Conservation (phyloP, 2,113 vertebrate species). For the Grus americana region DNA sequence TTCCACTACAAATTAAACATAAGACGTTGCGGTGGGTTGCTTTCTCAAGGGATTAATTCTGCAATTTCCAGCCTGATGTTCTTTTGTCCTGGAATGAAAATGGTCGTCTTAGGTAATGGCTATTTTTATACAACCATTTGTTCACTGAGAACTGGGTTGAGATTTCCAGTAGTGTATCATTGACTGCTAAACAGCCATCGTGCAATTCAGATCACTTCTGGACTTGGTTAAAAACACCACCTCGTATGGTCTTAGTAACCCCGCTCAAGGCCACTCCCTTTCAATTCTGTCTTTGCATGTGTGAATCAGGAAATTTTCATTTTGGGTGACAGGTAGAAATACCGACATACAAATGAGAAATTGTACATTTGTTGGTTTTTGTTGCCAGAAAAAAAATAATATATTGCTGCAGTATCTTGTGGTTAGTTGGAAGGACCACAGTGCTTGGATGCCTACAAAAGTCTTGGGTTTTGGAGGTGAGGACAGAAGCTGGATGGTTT, state of each 20-base stretch:
- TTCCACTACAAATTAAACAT: background rate
- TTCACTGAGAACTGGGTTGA: constrained; percentile 39
- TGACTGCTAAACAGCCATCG: background rate
- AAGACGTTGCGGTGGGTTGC: background rate
- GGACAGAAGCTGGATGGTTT: background rate
- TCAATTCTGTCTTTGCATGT: background rate
- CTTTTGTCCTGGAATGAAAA: constrained; percentile 56
- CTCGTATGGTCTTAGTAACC: background rate
- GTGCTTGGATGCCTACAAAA: background rate
- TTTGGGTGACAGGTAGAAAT: background rate
- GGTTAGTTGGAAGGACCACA: background rate
- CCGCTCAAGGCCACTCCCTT: background rate
- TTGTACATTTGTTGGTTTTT: background rate
- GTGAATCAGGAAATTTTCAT: background rate
- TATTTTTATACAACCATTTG: constrained; percentile 55
- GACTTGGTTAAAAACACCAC: background rate
- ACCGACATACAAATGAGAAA: rapidly evolving
- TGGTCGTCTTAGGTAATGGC: constrained; percentile 54
- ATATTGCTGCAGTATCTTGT: background rate
- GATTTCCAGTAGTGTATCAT: constrained; percentile 11
- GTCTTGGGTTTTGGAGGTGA: background rate
- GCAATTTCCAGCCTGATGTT: constrained; percentile 32
- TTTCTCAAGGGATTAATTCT: constrained; percentile 42
- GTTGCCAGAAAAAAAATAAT: background rate
- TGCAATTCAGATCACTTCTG: background rate